These are phyloP conservation scores for Eupithecia pulchellata DNA, from an alignment of 2,888 invertebrate genomes.

Conservation along the genomic window DNA sequence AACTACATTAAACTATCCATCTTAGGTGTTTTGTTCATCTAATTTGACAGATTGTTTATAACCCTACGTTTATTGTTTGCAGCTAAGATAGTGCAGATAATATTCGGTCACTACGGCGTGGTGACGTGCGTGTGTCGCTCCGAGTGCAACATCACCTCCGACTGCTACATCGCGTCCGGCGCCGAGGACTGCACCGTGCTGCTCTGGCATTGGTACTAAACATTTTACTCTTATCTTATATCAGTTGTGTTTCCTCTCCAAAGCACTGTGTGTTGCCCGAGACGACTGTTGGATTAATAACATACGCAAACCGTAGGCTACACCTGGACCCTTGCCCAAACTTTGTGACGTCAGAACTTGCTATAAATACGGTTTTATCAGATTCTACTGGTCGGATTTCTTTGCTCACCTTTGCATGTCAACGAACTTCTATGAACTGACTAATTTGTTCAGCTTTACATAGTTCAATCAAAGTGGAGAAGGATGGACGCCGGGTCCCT, in stretches of 20 bases:
- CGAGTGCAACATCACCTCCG: conserved; percentile 99
- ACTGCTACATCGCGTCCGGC: conserved; percentile 99
- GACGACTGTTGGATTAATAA: too few relatives aligned
- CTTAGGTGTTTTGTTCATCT: background rate
- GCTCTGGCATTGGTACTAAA: conserved; percentile 98
- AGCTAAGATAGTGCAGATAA: conserved; percentile 99
- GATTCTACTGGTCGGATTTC: too few relatives aligned
- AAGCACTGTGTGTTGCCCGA: too few relatives aligned
- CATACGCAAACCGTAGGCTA: too few relatives aligned
- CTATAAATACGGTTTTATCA: too few relatives aligned
- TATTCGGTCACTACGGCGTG: conserved; percentile 99
- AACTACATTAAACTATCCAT: background rate
- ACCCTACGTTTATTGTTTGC: conserved; percentile 37
- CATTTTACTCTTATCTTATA: background rate
- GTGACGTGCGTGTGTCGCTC: conserved; percentile 99
- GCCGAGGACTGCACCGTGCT: conserved; percentile 99
- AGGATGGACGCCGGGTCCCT: background rate
- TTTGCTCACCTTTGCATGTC: too few relatives aligned
- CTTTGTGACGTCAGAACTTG: too few relatives aligned
- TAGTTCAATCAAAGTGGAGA: background rate
- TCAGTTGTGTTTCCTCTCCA: too few relatives aligned
- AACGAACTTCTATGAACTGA: too few relatives aligned
- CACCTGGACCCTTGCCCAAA: too few relatives aligned
- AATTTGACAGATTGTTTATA: background rate
- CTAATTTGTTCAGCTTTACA: background rate